phyloP scores from a whole-genome alignment of 2,888 invertebrate genomes.

The Caenorhabditis doughertyi region DNA sequence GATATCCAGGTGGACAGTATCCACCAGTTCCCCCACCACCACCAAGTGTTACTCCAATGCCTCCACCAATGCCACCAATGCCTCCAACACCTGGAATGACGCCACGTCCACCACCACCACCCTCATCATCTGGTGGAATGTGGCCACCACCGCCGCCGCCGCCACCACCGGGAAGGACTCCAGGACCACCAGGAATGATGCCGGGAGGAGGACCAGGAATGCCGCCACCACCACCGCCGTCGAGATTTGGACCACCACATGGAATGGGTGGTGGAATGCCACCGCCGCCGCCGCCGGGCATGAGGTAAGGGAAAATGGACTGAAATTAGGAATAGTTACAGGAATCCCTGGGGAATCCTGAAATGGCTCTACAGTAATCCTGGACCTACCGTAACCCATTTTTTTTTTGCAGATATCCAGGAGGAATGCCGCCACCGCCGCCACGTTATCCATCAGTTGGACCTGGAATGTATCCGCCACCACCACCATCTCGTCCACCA shows the following conservation, averaged over 20 bases:
- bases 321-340: no score
- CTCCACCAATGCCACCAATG: constrained; percentile 73
- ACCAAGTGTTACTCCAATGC: constrained; percentile 68
- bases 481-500: constrained; percentile 63
- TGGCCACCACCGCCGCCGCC: constrained; percentile 72
- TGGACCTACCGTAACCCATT: no score
- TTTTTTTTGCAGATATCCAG: constrained; percentile 62
- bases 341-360: no score
- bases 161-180: constrained; percentile 53
- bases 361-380: not conserved
- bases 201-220: constrained; percentile 62
- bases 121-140: constrained; percentile 56
- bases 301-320: constrained; percentile 31
- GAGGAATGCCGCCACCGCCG: constrained; percentile 70
- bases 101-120: constrained; percentile 73
- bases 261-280: constrained; percentile 61
- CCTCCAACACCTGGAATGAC: constrained; percentile 72
- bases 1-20: constrained; percentile 61
- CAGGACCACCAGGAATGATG: constrained; percentile 54
- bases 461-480: constrained; percentile 58
- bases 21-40: constrained; percentile 68
- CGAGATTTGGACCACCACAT: constrained; percentile 67
- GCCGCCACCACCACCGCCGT: constrained; percentile 73
- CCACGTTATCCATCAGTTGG: constrained; percentile 60
- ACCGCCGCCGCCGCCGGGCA: constrained; percentile 63